Conservation (phyloP, 2,797 vertebrate genomes). For the Paguma larvata region DNA sequence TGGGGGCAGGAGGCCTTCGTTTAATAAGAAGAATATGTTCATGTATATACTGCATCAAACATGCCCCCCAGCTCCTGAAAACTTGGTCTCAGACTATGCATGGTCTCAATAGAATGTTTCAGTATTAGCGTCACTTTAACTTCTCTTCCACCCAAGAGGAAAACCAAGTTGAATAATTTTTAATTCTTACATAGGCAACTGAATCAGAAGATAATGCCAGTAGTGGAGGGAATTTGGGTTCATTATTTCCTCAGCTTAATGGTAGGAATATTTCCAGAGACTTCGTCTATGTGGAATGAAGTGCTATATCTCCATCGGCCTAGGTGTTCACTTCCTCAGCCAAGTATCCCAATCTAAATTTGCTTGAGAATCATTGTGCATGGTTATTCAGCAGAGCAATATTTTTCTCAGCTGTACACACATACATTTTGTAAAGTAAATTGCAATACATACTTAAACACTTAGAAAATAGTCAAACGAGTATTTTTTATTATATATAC, state of each 20-base stretch:
- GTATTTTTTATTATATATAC: background rate
- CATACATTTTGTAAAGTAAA: background rate
- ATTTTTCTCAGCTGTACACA: background rate
- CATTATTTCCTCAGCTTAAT: background rate
- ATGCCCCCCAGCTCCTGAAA: background rate
- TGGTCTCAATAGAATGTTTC: background rate
- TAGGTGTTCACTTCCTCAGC: background rate
- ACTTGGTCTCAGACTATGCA: background rate
- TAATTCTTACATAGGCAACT: background rate
- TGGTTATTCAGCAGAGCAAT: background rate
- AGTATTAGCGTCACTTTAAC: background rate
- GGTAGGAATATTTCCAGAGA: background rate
- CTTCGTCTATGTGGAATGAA: background rate
- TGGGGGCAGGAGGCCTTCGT: background rate
- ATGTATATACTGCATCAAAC: background rate
- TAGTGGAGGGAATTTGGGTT: background rate
- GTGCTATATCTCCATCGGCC: rapidly evolving
- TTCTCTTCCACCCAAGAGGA: too few relatives aligned
- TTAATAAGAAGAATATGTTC: too few relatives aligned
- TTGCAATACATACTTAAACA: background rate
- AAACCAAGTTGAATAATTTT: background rate
- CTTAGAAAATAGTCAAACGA: background rate
- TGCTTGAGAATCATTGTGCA: background rate
- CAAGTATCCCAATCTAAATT: too few relatives aligned
- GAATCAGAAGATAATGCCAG: background rate